Conservation (phyloP, 2,113 vertebrate genomes). For the Coptodon bakossiorum region DNA sequence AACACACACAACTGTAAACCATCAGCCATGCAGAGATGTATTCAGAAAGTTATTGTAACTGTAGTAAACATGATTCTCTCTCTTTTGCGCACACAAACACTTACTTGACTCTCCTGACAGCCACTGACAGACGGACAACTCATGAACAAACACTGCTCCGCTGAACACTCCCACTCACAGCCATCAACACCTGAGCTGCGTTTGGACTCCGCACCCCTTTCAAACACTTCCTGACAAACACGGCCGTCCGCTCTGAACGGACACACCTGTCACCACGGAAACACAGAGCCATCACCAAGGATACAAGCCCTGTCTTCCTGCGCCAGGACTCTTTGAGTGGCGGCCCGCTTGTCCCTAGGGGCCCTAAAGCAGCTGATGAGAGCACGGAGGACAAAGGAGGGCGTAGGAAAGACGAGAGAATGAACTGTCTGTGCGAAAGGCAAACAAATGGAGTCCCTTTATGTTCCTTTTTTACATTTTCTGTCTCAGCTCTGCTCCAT, state of each 20-base stretch:
- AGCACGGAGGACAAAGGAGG: constrained; percentile 45
- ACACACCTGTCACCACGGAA: constrained; percentile 64
- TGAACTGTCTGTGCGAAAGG: background rate
- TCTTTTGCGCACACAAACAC: background rate
- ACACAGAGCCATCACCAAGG: constrained; percentile 56
- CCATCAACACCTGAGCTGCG: constrained; percentile 58
- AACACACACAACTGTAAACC: background rate
- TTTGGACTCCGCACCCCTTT: constrained; percentile 37
- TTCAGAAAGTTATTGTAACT: background rate
- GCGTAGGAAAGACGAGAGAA: constrained; percentile 16
- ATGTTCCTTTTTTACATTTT: constrained; percentile 1
- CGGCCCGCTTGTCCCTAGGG: constrained; percentile 40
- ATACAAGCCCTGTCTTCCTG: constrained; percentile 48
- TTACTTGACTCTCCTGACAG: background rate
- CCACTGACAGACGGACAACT: constrained; percentile 37
- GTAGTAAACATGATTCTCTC: background rate
- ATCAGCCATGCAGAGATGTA: background rate
- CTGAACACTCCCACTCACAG: constrained; percentile 18
- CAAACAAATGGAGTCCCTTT: background rate
- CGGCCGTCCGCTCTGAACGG: constrained; percentile 39
- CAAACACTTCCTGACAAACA: constrained; percentile 66
- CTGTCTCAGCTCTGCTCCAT: background rate
- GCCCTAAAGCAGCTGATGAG: constrained; percentile 51
- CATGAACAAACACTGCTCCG: constrained; percentile 25
- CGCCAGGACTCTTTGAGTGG: constrained; percentile 44